A percentile compares a stretch with the other conserved stretches of the same genome.
phyloP scores from a whole-genome alignment of 2,888 invertebrate species.

The Drosophila tanythrix region DNA sequence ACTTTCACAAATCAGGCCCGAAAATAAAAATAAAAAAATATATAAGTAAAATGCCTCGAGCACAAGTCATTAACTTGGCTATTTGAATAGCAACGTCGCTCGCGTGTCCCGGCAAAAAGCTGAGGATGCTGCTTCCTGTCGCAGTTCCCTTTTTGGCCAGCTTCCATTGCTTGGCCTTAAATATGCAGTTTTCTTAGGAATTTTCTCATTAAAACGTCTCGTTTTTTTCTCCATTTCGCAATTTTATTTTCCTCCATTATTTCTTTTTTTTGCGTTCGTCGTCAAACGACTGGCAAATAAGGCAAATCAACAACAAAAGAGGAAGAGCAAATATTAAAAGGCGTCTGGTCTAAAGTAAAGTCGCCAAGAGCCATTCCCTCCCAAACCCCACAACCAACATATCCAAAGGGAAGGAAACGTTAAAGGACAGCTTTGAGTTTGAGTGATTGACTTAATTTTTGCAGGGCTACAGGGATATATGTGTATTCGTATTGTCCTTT shows the following conservation, averaged over 20 bases:
- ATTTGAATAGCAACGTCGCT: constrained; percentile 68
- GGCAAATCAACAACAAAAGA: constrained; percentile 61
- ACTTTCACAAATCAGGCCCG: constrained; percentile 74
- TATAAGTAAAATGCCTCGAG: constrained; percentile 57
- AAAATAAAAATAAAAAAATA: constrained; percentile 7
- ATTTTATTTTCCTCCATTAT: constrained; percentile 29
- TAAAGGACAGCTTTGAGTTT: constrained; percentile 46
- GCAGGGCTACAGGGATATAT: constrained; percentile 11
- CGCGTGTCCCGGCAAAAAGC: constrained; percentile 19
- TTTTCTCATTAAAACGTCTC: constrained; percentile 76
- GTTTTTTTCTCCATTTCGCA: constrained; percentile 29
- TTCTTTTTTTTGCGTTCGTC: constrained; percentile 1
- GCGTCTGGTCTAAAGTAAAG: constrained; percentile 73
- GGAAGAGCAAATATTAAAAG: constrained; percentile 77
- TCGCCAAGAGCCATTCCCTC: constrained; percentile 50
- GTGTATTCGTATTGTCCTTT: constrained; percentile 52
- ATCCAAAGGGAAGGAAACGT: constrained; percentile 29
- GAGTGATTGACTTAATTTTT: constrained; percentile 79
- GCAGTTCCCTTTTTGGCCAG: constrained; percentile 32
- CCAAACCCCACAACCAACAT: constrained; percentile 1
- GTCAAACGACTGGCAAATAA: constrained; percentile 57
- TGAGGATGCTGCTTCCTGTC: constrained; percentile 65
- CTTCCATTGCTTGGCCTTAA: constrained; percentile 57
- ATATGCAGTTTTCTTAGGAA: constrained; percentile 81
- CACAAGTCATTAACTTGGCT: constrained; percentile 81